Evolutionary conservation across 2,888 invertebrate genomes (phyloP).

Genomic region (Esperia sulphurella): DNA sequence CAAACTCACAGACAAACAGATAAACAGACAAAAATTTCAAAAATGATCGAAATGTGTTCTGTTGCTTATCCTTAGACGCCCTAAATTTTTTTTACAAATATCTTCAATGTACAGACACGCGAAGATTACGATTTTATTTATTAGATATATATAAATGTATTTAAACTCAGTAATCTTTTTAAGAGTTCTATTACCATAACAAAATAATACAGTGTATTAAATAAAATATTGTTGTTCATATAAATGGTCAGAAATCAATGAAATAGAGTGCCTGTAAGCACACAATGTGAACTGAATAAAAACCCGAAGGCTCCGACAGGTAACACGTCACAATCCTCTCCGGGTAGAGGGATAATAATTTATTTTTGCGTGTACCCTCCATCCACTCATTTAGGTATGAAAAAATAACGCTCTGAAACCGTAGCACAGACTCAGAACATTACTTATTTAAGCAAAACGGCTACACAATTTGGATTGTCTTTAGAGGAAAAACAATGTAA

Average conservation of each 20-base stretch:
- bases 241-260: neutral
- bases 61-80: no score
- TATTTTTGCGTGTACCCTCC: conserved; percentile 29
- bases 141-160: no score
- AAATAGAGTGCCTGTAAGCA: neutral
- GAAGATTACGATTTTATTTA: no score
- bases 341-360: conserved; percentile 42
- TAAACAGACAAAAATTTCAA: no score
- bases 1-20: no score
- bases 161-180: no score
- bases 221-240: no score
- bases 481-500: neutral
- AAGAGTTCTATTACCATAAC: no score
- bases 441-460: conserved; percentile 19
- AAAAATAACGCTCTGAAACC: conserved; percentile 32
- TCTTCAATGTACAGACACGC: no score
- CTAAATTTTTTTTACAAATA: no score
- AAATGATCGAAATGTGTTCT: no score
- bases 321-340: neutral
- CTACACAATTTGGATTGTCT: neutral
- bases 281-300: neutral
- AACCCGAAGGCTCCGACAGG: neutral
- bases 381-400: conserved; percentile 44
- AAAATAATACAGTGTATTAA: no score
- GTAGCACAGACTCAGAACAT: conserved; percentile 17